phyloP scores from a whole-genome alignment of 2,888 invertebrate genomes.

The Piscicola geometra region DNA sequence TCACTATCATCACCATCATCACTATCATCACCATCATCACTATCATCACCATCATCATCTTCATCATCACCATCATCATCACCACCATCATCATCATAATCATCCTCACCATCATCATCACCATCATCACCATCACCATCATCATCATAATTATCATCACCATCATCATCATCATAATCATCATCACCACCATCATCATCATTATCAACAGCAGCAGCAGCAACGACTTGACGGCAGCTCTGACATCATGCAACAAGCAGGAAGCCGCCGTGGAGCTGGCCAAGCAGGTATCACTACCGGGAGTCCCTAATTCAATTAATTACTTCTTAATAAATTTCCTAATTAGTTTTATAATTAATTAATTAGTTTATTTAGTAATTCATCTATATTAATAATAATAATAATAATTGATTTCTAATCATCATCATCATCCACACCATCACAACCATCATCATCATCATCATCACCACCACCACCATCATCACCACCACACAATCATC shows the following conservation, averaged over 20 bases:
- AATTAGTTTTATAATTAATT: no score
- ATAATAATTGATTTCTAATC: background rate
- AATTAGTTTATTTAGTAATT: no score
- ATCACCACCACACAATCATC: no score
- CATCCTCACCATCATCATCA: no score
- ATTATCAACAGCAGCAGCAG: background rate
- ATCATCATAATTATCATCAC: background rate
- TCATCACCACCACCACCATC: background rate
- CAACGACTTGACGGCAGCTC: background rate
- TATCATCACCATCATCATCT: background rate
- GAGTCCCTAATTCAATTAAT: no score
- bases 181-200: background rate
- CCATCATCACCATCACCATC: background rate
- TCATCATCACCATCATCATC: background rate
- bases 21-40: background rate
- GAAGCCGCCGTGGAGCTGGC: conserved; percentile 27
- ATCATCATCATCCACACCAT: background rate
- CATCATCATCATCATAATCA: background rate
- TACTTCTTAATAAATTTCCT: no score
- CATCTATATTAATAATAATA: no score
- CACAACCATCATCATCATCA: background rate
- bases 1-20: background rate
- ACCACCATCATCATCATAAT: background rate
- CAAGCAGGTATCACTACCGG: conserved; percentile 10
- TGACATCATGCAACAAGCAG: conserved; percentile 13